Conservation (phyloP, 64 coral and sea anemone species). For the Porites lutea region DNA sequence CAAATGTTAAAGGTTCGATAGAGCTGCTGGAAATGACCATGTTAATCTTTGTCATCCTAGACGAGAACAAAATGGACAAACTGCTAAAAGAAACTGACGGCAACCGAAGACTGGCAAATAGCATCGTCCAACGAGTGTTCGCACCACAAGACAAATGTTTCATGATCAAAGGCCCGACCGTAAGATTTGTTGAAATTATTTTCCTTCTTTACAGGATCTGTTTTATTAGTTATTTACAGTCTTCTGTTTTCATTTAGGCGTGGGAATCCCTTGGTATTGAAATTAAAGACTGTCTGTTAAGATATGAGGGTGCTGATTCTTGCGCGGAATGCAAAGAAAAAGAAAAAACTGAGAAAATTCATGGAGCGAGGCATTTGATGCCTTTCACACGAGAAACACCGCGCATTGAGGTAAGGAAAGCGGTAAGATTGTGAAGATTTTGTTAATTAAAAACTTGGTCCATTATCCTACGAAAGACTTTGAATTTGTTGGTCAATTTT, state of each 20-base stretch:
- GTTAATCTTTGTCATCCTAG: not conserved
- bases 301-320: not conserved
- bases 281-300: constrained; percentile 16
- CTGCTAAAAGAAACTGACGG: constrained; percentile 41
- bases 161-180: not conserved
- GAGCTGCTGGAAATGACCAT: no score
- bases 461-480: no score
- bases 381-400: constrained; percentile 33
- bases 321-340: not conserved
- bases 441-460: not conserved
- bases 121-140: constrained; percentile 28
- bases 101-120: constrained; percentile 11
- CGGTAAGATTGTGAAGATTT: no score
- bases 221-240: not conserved
- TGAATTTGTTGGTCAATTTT: no score
- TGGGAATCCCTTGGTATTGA: constrained; percentile 43
- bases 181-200: not conserved
- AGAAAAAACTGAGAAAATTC: not conserved
- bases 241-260: not conserved
- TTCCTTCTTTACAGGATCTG: not conserved
- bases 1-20: no score
- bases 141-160: not conserved
- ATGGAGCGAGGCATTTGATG: constrained; percentile 27
- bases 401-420: constrained; percentile 42
- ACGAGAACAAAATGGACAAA: constrained; percentile 38